These are phyloP conservation scores for Drosophila melanogaster DNA, from an alignment of 1,140 invertebrate genomes.

Conservation along the genomic window Release_6_plus_ISO1_MT NT_033777.3:26914001-26914500, in stretches of 20 bases:
- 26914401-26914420: conserved; percentile 78
- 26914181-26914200: conserved; percentile 22
- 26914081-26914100: conserved; percentile 21
- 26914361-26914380: conserved; percentile 41
- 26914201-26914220: conserved; percentile 53
- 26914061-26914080: conserved; percentile 11
- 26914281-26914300: conserved; percentile 58
- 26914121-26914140: conserved; percentile 24
- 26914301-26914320: conserved; percentile 67
- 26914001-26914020: conserved; percentile 30
- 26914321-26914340: conserved; percentile 32
- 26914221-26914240: conserved; percentile 16
- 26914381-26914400: conserved; percentile 73
- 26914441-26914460: conserved; percentile 31
- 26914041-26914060: conserved; percentile 29
- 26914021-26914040: conserved; percentile 47
- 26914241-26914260: conserved; percentile 49
- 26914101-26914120: conserved; percentile 41
- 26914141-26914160: conserved; percentile 30
- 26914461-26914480: conserved; percentile 20
- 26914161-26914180: conserved; percentile 8
- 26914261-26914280: conserved; percentile 52
- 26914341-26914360: conserved; percentile 34
- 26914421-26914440: conserved; percentile 53
- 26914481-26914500: conserved; percentile 38